Base-by-base conservation (phyloP, 2,797 vertebrate genomes). In the Odontamblyopus lacepedii region DNA sequence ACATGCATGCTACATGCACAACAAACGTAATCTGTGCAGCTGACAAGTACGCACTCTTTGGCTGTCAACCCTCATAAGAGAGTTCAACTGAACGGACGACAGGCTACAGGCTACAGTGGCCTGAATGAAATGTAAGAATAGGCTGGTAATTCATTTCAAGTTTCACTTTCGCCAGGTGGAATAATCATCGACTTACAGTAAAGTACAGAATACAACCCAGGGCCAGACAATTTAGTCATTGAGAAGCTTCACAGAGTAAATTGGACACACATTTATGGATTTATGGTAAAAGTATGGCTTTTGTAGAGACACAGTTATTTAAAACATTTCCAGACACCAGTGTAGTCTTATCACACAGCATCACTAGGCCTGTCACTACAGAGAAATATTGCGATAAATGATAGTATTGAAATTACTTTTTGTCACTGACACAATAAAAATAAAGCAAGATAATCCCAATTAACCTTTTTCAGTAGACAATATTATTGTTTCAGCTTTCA, bases 51-150 rank as follows among this genome's bases (percentile, higher is more conserved):
- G 77, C 83, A 78, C 89, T 88, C 87, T 87, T 88, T 87, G 73
- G 76, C 85, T 86, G 86, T 91, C 88, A 91, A 90, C 87, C 85
- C 89, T 92, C 87, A 84, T 83, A 79, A 87, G 87, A 89, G 87
- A 85, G 89, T 87, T 89, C 79, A 80, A 48, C 85, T 83, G 83
- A 89, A 85, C 30, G 79, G 88, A 75, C 76, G 82, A 77, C 76
- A 63, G 78, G 80, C 83, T 78, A 78, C 57, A n/a, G 77, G 86
- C 87, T 84, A 79, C 87, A 83, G 77, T 30, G 63, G 78, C 51
- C 87, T 71, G 83, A 88, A 88, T 83, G 79, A 86, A 69, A 29
- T 69, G 78, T 77, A 87, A 88, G 87, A 91, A 88, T 83, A 84
- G 87, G 53, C 74, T 64, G 69, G 78, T 87, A 88, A 90, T 89